Percentiles rank a stretch among this genome's conserved stretches.
phyloP scores from a whole-genome alignment of 2,797 vertebrate species.

The Ctenopoma multispine region DNA sequence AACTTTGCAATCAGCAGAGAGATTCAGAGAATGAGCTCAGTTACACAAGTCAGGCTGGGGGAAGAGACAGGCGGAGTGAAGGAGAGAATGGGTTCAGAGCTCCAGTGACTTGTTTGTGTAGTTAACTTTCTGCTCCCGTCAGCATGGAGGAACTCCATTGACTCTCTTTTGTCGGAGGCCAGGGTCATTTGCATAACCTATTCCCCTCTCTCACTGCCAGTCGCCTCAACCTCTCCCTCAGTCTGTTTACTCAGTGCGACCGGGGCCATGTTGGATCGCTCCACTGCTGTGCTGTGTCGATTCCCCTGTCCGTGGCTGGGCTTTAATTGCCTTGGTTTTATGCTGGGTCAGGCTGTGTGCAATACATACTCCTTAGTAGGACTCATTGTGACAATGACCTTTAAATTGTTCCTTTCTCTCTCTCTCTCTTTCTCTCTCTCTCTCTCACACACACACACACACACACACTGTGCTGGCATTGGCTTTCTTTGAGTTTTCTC shows the following conservation, averaged over 20 bases:
- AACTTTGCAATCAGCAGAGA: constrained; percentile 36
- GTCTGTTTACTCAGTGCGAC: constrained; percentile 71
- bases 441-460: neutral
- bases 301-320: constrained; percentile 65
- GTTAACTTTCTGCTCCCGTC: constrained; percentile 79
- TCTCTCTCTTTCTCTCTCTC: neutral
- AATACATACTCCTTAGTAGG: constrained; percentile 67
- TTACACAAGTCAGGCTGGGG: constrained; percentile 43
- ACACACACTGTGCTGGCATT: neutral
- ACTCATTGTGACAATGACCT: constrained; percentile 78
- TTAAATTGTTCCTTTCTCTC: constrained; percentile 60
- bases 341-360: constrained; percentile 75
- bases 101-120: constrained; percentile 71
- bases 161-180: constrained; percentile 71
- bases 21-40: constrained; percentile 31
- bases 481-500: constrained; percentile 34
- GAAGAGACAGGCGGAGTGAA: constrained; percentile 36
- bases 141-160: constrained; percentile 74
- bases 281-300: constrained; percentile 67
- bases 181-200: constrained; percentile 81
- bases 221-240: constrained; percentile 60
- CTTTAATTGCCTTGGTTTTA: constrained; percentile 81
- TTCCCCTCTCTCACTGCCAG: constrained; percentile 66
- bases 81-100: constrained; percentile 50
- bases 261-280: constrained; percentile 73